Evolutionary conservation across 2,888 invertebrate species (phyloP), one percentile per base, ranked within the genome.

Genomic region (Drosophila vallismaia): DNA sequence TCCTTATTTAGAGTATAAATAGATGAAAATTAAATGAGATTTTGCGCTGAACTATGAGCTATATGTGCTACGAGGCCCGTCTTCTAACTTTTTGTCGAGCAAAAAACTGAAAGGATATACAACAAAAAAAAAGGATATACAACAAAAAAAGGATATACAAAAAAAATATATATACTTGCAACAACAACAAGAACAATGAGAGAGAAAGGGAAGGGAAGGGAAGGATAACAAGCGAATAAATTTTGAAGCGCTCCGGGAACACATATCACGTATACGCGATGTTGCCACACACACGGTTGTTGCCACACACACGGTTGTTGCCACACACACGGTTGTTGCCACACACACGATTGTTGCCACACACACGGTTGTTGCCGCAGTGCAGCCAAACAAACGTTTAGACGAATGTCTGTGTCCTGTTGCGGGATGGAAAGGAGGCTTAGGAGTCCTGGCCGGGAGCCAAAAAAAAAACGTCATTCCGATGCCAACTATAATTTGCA

Each of bases 21-120:
- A 64, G 52, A 84, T 76, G 74, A 71, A 79, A 78, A 62, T 78
- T 66, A 81, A 80, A 86, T 77, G 79, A 80, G 86, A 74, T 83
- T 79, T 79, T 52, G 51, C 73, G 44, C 49, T 31, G 49, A 14
- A 28, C 31, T 42, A 24, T 19, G 29, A 29, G 40, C 49, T 29
- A 38, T 29, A 14, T 33, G 1, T n/a, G 28, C 48, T 48, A 38
- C 38, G 51, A 51, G 52, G 51, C 26, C 48, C 52, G 58, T 44
- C 44, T 63, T 63, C 49, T 63, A 62, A 62, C 62, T 63, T 62
- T 33, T 28, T 28, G 28, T 28, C 5, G 28, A 28, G 28, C 28
- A 28, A 28, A 19, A 19, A 19, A 19, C 19, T 6, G 28, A 28
- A 28, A 28, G 19, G 19, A 33, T n/a, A 29, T 19, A 31, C 50